phyloP scores from a whole-genome alignment of 1,140 invertebrate genomes.

The Mercenaria mercenaria region DNA sequence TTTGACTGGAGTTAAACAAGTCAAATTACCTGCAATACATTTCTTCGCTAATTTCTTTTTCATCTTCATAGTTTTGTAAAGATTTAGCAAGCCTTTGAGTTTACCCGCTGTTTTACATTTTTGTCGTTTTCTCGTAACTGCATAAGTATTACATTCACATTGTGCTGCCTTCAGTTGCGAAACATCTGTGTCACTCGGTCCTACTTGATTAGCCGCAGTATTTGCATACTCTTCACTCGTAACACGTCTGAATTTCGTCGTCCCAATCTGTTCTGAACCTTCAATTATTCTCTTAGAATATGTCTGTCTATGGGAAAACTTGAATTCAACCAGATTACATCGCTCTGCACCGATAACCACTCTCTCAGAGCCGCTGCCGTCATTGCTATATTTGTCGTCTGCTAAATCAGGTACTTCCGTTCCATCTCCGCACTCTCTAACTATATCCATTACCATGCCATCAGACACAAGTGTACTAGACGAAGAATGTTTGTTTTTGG shows the following conservation, averaged over 20 bases:
- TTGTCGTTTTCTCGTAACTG: not conserved
- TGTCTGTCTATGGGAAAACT: not conserved
- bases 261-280: not conserved
- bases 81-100: not conserved
- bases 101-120: not conserved
- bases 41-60: not conserved
- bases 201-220: too few species aligned
- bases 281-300: not conserved
- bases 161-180: too few species aligned
- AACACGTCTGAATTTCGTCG: not conserved
- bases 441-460: too few species aligned
- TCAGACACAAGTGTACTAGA: not conserved
- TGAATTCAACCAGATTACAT: not conserved
- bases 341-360: not conserved
- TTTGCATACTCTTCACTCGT: not conserved
- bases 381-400: not conserved
- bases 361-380: not conserved
- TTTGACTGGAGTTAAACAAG: not conserved
- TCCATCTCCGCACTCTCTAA: not conserved
- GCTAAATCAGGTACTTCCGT: not conserved
- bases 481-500: not conserved
- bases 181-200: too few species aligned
- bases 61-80: constrained; percentile 18
- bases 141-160: not conserved
- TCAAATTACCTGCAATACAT: not conserved